A percentile compares a stretch with the other conserved stretches of the same genome.
phyloP scores from a whole-genome alignment of 2,888 invertebrate species.

The Endotricha flammealis region DNA sequence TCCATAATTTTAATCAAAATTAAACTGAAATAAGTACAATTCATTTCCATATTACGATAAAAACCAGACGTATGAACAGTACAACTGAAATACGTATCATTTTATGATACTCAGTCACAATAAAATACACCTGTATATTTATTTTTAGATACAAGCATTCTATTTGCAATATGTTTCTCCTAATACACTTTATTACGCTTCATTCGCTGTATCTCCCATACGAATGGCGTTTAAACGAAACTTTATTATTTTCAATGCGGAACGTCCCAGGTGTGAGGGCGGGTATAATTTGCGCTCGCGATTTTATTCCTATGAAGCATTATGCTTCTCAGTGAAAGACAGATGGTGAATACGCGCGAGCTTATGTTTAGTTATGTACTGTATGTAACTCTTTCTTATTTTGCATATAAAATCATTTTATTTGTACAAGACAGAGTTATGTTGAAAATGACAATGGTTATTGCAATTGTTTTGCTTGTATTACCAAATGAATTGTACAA shows the following conservation, averaged over 20 bases:
- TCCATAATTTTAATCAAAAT: background rate
- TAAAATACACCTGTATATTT: conserved; percentile 25
- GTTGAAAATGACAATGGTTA: too few species aligned
- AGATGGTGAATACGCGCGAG: conserved; percentile 43
- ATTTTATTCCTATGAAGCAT: conserved; percentile 5
- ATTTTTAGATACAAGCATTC: conserved; percentile 36
- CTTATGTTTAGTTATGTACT: too few species aligned
- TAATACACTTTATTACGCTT: conserved; percentile 70
- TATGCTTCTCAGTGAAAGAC: conserved; percentile 41
- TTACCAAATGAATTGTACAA: too few species aligned
- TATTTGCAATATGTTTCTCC: conserved; percentile 66
- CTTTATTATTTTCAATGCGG: conserved; percentile 71
- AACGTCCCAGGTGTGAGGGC: conserved; percentile 56
- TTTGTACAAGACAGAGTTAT: too few species aligned
- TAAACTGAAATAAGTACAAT: background rate
- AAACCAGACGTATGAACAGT: background rate
- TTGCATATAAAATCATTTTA: too few species aligned
- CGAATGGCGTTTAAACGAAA: conserved; percentile 72
- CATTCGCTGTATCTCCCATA: conserved; percentile 72
- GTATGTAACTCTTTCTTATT: too few species aligned
- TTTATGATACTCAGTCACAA: conserved; percentile 12
- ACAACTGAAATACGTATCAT: conserved; percentile 6
- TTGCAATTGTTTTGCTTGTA: too few species aligned
- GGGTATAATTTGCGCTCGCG: conserved; percentile 51
- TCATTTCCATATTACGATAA: background rate